Base-by-base conservation (phyloP, 2,113 vertebrate genomes). In the Spea bombifrons region DNA sequence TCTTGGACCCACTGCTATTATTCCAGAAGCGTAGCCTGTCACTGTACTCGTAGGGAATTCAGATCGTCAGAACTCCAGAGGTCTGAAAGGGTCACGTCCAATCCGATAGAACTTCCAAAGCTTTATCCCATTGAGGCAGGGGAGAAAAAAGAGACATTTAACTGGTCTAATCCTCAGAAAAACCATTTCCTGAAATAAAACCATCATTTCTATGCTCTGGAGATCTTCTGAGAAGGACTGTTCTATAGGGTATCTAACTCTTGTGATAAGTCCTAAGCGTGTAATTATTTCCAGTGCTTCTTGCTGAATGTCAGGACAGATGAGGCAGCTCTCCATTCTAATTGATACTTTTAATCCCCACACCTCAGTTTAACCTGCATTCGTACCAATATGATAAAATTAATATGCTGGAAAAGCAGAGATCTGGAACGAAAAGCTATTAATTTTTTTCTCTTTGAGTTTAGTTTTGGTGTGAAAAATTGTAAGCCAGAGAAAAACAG, bases 271-370 rank as follows among this genome's bases (percentile, higher is more conserved):
- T 61, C 12, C 78, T 66, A 46, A 72, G 10, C 59, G 57, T 71
- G 46, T 82, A 81, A 82, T 87, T 85, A 83, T 84, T 85, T 87
- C 74, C 73, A 79, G 74, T 43, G 16, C 30, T 61, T 69, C 17
- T 30, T 68, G 73, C 63, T 78, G 69, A 65, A 68, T 72, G 50
- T 52, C 17, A 76, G 75, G 65, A 59, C 52, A 17, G 52, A 76
- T 4, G 45, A 74, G n/a, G 49, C 52, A 59, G 30, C 64, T 75
- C 50, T 16, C 6, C 63, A 66, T 61, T 80, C 61, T 73, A 80
- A 80, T 55, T 59, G 78, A 74, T 30, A 55, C 43, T 74, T 80
- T 30, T 73, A 55, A 68, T 57, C 64, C 64, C 44, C 65, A 48
- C 52, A 67, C 71, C 44, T 53, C 45, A 13, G 8, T 59, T 59